These are phyloP conservation scores for Vireo griseus DNA, from an alignment of 2,797 vertebrate genomes.

Conservation along the genomic window DNA sequence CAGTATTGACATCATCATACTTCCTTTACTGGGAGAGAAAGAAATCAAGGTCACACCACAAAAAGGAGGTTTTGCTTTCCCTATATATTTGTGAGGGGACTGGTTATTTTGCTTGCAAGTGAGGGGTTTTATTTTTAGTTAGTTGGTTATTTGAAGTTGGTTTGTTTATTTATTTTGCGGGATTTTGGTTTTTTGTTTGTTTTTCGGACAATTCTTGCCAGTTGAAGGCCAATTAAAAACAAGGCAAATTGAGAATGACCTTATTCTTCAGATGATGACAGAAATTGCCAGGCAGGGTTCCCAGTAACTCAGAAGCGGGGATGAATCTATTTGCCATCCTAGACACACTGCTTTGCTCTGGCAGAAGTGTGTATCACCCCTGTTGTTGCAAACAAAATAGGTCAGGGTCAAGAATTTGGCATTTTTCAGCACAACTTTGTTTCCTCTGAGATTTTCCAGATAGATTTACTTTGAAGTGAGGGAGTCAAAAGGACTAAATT, in stretches of 20 bases:
- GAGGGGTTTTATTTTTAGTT: neutral
- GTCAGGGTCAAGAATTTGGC: neutral
- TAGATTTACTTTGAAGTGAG: neutral
- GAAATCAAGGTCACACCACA: neutral
- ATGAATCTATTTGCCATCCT: neutral
- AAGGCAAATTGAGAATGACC: neutral
- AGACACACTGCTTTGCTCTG: neutral
- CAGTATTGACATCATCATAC: neutral
- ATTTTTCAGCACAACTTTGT: neutral
- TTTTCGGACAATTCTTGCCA: neutral
- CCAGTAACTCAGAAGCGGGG: neutral
- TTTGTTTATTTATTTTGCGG: neutral
- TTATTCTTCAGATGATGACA: slow-evolving; percentile 14
- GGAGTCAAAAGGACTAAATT: slow-evolving; percentile 14
- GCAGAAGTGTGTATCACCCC: neutral
- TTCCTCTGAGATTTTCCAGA: slow-evolving; percentile 13
- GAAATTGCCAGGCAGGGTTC: neutral
- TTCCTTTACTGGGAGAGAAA: neutral
- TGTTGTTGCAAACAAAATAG: neutral
- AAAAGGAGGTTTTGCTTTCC: neutral
- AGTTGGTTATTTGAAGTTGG: neutral
- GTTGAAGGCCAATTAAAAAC: neutral
- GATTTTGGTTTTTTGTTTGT: neutral
- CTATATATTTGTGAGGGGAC: neutral
- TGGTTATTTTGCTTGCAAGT: neutral